These are phyloP conservation scores for Turritopsis dohrnii DNA, from an alignment of 30 jellyfish, hydroid and myxozoan species.

Conservation along the genomic window DNA sequence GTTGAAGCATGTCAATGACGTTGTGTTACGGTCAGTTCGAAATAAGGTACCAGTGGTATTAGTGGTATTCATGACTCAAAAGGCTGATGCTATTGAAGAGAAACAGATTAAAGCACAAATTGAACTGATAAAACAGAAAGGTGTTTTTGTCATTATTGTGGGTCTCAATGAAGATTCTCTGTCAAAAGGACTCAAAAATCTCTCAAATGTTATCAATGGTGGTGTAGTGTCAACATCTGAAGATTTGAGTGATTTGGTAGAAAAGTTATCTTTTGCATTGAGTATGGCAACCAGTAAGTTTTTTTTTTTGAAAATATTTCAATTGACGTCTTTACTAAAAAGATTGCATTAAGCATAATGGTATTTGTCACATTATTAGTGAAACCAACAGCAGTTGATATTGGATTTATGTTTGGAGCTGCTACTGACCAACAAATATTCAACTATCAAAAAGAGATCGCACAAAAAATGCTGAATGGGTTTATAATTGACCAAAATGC, in stretches of 20 bases:
- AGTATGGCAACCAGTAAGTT: slow-evolving; percentile 20
- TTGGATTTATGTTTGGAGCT: slow-evolving; percentile 30
- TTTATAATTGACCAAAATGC: background rate
- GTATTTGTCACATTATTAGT: slow-evolving; percentile 11
- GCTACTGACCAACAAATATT: background rate
- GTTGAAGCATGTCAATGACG: background rate
- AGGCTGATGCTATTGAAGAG: background rate
- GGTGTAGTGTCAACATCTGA: slow-evolving; percentile 10
- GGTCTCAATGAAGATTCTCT: slow-evolving; percentile 41
- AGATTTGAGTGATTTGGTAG: slow-evolving; percentile 9
- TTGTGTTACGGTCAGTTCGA: background rate
- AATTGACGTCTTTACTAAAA: background rate
- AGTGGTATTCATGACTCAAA: background rate
- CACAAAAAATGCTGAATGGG: slow-evolving; percentile 15
- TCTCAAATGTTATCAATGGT: slow-evolving; percentile 22
- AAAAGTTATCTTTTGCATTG: slow-evolving; percentile 31
- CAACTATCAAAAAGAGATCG: slow-evolving; percentile 11
- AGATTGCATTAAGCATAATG: background rate
- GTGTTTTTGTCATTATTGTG: slow-evolving; percentile 43
- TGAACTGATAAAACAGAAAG: slow-evolving; percentile 21
- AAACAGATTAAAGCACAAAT: slow-evolving; percentile 15
- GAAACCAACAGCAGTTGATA: slow-evolving; percentile 16
- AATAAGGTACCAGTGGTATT: background rate
- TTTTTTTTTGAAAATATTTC: background rate
- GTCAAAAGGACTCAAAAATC: slow-evolving; percentile 18